A percentile compares a stretch with the other conserved stretches of the same genome.
These are phyloP conservation scores for Amazona finschi DNA, from an alignment of 2,797 vertebrate genomes.

Conservation along the genomic window DNA sequence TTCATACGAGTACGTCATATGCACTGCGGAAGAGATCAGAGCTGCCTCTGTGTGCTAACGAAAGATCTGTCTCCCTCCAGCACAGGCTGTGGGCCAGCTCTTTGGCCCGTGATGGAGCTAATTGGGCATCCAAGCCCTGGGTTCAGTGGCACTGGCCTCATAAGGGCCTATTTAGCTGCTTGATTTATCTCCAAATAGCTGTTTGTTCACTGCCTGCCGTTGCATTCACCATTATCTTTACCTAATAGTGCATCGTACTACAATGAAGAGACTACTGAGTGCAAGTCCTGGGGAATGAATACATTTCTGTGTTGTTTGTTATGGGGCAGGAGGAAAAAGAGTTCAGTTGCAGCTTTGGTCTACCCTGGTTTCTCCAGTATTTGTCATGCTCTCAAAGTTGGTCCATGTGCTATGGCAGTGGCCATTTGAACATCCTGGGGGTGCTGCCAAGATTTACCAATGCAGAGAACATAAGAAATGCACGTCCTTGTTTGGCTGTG, in stretches of 20 bases:
- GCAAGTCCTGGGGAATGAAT: neutral
- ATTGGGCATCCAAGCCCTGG: neutral
- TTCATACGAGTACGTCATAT: neutral
- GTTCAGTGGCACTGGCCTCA: neutral
- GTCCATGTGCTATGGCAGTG: neutral
- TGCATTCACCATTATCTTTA: slow-evolving; percentile 9
- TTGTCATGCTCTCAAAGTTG: neutral
- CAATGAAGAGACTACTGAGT: neutral
- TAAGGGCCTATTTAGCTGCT: slow-evolving; percentile 1
- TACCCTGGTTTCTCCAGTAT: neutral
- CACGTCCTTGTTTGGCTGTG: neutral
- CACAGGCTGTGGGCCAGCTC: neutral
- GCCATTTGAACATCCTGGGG: neutral
- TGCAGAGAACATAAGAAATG: neutral
- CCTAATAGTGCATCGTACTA: neutral
- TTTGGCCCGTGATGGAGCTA: neutral
- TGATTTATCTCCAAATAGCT: neutral
- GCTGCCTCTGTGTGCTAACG: neutral
- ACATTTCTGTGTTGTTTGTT: neutral
- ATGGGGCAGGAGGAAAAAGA: neutral
- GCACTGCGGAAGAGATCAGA: neutral
- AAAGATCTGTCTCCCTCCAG: neutral
- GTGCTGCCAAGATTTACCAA: neutral
- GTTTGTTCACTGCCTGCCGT: neutral
- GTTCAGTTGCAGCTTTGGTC: neutral